Base-by-base conservation (phyloP, 2,113 vertebrate genomes). In the Clupea harengus region DNA sequence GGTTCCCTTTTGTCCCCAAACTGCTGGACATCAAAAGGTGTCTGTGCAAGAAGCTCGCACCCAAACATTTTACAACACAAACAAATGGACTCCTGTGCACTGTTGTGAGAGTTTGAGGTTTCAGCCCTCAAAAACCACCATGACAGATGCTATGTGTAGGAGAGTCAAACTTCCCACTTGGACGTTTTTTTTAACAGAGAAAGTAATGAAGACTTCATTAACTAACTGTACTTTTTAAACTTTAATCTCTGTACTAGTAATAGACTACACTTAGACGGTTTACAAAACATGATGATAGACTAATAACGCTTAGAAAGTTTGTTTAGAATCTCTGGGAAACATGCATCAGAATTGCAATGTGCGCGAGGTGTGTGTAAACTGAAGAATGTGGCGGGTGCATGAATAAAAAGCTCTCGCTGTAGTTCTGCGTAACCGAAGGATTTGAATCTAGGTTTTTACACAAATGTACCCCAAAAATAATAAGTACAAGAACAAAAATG, bases 1-100 rank as follows among this genome's bases (percentile, higher is more conserved):
- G 11, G 82, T 87, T 85, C 54, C 88, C 90, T 90, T 93, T 93
- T 95, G 93, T 94, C 91, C 88, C 86, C 75, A 85, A 89, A 87
- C 88, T 92, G 82, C 85, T 87, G 89, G 44, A 84, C 87, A 86
- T 91, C 88, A 90, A 91, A 92, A 88, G 90, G 86, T 15, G 72
- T 86, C 80, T 78, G 6, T 81, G 28, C 22, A 64, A 39, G 44
- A 82, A 91, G 85, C 84, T 88, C 86, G 85, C 86, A 88, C n/a
- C 86, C 90, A 92, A 94, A 93, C 90, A 92, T 89, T 32, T 88
- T 88, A 89, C 86, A 89, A 87, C 88, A 87, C 46, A 80, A 45
- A 15, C 82, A 86, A 91, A 90, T 89, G 86, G 86, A 86, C 67
- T 83, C 89, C 80, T 57, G 83, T 50, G 18, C 83, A 87, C 52